Percentiles rank a stretch among this genome's conserved stretches.
These are phyloP conservation scores for Drepana arcuata DNA, from an alignment of 1,140 invertebrate genomes.

Conservation along the genomic window DNA sequence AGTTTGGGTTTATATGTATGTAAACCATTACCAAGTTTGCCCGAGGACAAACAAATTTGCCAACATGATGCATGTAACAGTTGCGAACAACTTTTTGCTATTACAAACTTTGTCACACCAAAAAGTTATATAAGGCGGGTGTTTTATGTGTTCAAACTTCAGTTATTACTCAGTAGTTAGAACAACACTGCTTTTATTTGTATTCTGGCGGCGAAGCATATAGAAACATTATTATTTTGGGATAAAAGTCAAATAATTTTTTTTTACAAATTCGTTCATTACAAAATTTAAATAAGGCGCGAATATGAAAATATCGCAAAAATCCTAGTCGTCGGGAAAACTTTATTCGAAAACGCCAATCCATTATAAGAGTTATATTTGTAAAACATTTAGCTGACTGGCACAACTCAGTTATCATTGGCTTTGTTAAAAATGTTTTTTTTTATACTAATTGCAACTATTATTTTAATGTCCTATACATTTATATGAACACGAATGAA, in stretches of 20 bases:
- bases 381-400: too few species aligned
- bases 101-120: too few species aligned
- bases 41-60: too few species aligned
- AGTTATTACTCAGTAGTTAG: too few species aligned
- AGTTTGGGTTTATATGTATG: too few species aligned
- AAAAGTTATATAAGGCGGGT: too few species aligned
- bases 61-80: too few species aligned
- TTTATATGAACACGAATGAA: background rate
- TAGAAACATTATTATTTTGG: background rate
- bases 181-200: background rate
- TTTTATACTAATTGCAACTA: background rate
- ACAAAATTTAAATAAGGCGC: background rate
- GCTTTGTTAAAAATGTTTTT: background rate
- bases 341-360: background rate
- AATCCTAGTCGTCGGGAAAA: background rate
- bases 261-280: background rate
- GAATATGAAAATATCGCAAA: background rate
- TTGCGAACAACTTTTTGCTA: too few species aligned
- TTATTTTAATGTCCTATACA: background rate
- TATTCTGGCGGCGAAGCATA: background rate
- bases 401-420: too few species aligned
- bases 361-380: too few species aligned
- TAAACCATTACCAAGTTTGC: background rate
- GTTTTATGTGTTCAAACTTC: too few species aligned
- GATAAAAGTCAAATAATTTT: slow-evolving; percentile 1